Evolutionary conservation across 23 tunicate genomes (phyloP).

Genomic region (Botrylloides violaceus): DNA sequence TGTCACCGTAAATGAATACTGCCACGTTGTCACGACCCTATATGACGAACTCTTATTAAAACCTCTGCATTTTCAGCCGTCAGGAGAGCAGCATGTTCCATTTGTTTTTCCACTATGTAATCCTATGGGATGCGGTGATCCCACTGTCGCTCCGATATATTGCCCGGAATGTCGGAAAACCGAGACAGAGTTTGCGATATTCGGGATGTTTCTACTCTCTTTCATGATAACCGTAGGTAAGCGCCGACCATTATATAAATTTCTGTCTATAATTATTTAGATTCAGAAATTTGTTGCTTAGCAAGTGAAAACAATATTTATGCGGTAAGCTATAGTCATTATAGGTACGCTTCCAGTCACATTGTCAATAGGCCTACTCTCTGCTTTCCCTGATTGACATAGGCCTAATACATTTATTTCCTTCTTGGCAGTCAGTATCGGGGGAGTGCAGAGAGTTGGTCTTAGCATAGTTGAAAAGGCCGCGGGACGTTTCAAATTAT

Average conservation of each 20-base stretch:
- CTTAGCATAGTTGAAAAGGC: too few relatives aligned
- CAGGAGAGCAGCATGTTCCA: background rate
- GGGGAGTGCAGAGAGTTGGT: too few relatives aligned
- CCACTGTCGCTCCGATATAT: constrained; percentile 39
- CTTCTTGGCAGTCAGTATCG: too few relatives aligned
- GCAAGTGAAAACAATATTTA: background rate
- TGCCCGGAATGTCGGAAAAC: constrained; percentile 45
- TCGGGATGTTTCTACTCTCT: constrained; percentile 57
- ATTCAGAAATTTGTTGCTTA: background rate
- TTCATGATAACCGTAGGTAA: constrained; percentile 53
- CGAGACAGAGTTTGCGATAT: constrained; percentile 24
- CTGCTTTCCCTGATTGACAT: too few relatives aligned
- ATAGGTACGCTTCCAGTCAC: too few relatives aligned
- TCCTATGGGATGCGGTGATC: constrained; percentile 67
- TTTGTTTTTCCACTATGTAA: constrained; percentile 62
- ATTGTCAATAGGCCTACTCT: too few relatives aligned
- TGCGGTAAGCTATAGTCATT: background rate
- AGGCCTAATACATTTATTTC: too few relatives aligned
- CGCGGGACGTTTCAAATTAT: too few relatives aligned
- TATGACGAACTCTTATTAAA: too few relatives aligned
- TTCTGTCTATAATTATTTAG: background rate
- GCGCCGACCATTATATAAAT: too few relatives aligned
- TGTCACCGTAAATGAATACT: too few relatives aligned
- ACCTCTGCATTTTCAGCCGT: background rate
- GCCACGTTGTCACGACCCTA: too few relatives aligned